A percentile compares a stretch with the other conserved stretches of the same genome.
Conservation (phyloP, 2,888 invertebrate genomes). For the Drosophila mimica region DNA sequence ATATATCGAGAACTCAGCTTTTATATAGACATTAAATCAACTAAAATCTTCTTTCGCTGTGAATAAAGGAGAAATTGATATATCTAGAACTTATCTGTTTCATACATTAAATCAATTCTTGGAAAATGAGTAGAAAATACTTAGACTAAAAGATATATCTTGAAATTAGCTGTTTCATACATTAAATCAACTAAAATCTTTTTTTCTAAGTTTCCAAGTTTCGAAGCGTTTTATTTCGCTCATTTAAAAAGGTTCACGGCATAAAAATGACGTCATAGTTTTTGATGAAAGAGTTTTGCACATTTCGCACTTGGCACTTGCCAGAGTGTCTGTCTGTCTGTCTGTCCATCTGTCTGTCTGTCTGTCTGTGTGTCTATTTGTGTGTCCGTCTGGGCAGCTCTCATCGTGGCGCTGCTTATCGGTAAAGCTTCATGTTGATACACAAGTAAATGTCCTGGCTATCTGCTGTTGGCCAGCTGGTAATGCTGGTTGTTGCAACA, state of each 20-base stretch:
- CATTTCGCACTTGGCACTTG: not conserved
- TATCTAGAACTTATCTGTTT: no score
- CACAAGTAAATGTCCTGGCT: slow-evolving; percentile 35
- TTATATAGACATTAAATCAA: no score
- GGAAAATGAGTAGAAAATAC: not conserved
- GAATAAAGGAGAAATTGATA: no score
- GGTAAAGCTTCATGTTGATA: slow-evolving; percentile 12
- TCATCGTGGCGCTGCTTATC: slow-evolving; percentile 26
- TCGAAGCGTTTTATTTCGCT: not conserved
- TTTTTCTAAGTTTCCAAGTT: not conserved
- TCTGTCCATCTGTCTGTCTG: not conserved
- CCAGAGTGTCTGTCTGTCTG: not conserved
- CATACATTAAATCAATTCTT: no score
- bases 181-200: not conserved
- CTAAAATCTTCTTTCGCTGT: no score
- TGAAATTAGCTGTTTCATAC: not conserved
- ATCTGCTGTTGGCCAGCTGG: slow-evolving; percentile 1
- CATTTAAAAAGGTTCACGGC: not conserved
- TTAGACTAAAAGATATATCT: no score
- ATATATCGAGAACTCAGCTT: no score
- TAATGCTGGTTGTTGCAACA: not conserved
- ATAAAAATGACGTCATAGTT: not conserved
- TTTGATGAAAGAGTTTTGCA: not conserved
- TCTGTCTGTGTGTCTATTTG: not conserved
- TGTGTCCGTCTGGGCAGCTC: not conserved